Conservation (phyloP, 2,113 vertebrate species). For the Tupaia tana region DNA sequence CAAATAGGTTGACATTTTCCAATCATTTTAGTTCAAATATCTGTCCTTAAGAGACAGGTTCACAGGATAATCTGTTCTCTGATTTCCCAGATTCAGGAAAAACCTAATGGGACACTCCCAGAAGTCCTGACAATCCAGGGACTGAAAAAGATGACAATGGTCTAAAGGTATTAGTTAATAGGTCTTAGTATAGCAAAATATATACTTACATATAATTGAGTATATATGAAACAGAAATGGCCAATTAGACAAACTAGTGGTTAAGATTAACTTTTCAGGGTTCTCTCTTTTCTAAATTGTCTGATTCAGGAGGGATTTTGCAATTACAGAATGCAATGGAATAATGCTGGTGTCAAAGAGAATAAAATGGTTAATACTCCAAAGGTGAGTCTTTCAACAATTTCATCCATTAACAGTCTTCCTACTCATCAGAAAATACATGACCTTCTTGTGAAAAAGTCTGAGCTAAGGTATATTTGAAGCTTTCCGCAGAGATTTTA, state of each 20-base stretch:
- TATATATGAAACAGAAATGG: not conserved
- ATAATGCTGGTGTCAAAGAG: not conserved
- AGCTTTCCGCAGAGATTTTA: constrained; percentile 42
- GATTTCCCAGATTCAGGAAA: constrained; percentile 2
- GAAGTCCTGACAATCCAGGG: not conserved
- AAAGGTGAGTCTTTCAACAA: not conserved
- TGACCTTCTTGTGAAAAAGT: constrained; percentile 28
- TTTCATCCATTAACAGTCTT: constrained; percentile 10
- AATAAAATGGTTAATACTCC: constrained; percentile 10
- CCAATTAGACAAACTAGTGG: not conserved
- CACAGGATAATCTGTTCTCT: constrained; percentile 2
- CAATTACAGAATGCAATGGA: not conserved
- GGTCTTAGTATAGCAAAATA: not conserved
- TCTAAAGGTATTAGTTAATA: not conserved
- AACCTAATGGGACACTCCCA: not conserved
- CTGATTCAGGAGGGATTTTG: not conserved
- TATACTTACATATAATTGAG: not conserved
- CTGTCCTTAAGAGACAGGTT: not conserved
- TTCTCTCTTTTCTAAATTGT: not conserved
- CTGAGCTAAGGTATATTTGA: not conserved
- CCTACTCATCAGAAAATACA: constrained; percentile 43
- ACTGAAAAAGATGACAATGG: not conserved
- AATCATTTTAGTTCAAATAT: not conserved
- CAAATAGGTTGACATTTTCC: constrained; percentile 3
- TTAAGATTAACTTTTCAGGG: constrained; percentile 18